Evolutionary conservation across 35 echinoderm and acorn worm species (phyloP).

Genomic region (Apostichopus japonicus): DNA sequence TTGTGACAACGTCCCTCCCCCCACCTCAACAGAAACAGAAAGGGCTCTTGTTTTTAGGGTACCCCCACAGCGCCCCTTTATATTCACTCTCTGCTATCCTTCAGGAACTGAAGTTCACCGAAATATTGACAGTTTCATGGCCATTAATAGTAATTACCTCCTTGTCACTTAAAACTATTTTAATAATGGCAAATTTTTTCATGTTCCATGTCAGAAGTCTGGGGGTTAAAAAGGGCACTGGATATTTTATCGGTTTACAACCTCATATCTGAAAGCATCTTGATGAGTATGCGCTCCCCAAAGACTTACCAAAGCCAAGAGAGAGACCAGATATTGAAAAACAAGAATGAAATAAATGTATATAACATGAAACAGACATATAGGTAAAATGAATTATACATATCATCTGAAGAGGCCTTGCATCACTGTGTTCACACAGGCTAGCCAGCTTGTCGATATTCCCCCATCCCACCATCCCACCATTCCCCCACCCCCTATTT

Average conservation of each 20-base stretch:
- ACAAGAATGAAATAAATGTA: no score
- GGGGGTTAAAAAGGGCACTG: neutral
- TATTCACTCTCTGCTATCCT: neutral
- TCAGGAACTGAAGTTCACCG: neutral
- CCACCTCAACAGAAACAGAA: neutral
- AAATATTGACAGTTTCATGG: neutral
- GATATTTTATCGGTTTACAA: neutral
- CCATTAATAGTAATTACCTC: constrained; percentile 4
- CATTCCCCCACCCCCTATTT: no score
- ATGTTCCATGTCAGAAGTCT: neutral
- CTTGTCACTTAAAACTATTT: neutral
- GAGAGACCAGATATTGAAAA: no score
- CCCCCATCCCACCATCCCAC: no score
- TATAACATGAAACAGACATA: no score
- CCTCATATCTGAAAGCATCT: neutral
- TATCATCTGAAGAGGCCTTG: no score
- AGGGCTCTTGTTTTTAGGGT: neutral
- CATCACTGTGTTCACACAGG: no score
- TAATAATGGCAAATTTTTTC: neutral
- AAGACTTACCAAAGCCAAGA: neutral
- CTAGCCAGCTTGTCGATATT: no score
- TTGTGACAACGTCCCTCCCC: neutral
- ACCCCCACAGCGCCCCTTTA: neutral
- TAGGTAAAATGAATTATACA: no score
- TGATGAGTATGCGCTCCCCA: neutral